Base-by-base conservation (phyloP, 2,888 invertebrate species). In the Catocala nupta region DNA sequence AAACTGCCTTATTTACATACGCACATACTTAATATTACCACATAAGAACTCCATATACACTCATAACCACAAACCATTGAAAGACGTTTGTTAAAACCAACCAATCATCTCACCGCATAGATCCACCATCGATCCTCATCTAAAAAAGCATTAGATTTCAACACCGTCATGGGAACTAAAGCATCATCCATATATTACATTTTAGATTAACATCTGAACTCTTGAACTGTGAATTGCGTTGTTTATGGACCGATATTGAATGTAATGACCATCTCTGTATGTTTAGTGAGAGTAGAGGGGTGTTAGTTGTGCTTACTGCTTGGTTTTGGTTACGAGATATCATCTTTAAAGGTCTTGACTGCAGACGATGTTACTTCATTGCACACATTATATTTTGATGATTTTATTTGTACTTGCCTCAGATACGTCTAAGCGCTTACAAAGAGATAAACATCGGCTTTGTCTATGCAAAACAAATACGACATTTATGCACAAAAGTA, bases 141-240 rank as follows among this genome's bases (percentile, higher is more conserved):
- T 47, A 54, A 65, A 65, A 65, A 63, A 53, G 16, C 53, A 57
- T 59, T 47, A 58, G 1, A 48, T 74, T 68, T 58, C 68, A 44
- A 51, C 60, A 53, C 45, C 50, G 55, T 48, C 13, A 50, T 53
- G 49, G 44, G 33, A 56, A 54, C 48, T 59, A 11, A 56, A 44
- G 25, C 16, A 50, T 63, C 50, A 48, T 43, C 47, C 48, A 59
- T 59, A 64, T 55, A 60, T 70, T 60, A 63, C 49, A 53, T 65
- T 71, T 59, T 34, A 75, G 70, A 75, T 75, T 67, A 68, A 44
- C 39, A 70, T 75, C 71, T 75, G 75, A 73, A 66, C 76, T 73
- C 8, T 65, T 73, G 62, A 71, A 60, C 73, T 63, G 9, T 25
- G 42, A 0, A 56, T 34, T 51, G 54, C 56, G 59, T 63, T 34